These are phyloP conservation scores for Cynopterus sphinx DNA, from an alignment of 2,797 vertebrate species.

Conservation along the genomic window DNA sequence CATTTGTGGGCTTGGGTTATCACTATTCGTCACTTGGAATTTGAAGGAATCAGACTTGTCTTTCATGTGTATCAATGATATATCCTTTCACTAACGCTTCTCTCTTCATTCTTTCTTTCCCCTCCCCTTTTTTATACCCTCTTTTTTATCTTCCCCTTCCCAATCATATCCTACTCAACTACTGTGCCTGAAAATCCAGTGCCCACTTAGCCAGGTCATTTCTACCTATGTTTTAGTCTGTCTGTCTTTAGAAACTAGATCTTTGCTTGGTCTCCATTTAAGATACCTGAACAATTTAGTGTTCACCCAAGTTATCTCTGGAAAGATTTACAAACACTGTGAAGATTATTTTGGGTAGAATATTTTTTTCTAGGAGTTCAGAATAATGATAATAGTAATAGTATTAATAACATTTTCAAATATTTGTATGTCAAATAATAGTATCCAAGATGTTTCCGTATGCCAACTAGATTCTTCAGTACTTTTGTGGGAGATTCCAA, in stretches of 20 bases:
- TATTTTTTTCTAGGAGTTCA: not conserved
- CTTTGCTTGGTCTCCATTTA: not conserved
- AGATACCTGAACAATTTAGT: not conserved
- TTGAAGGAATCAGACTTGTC: not conserved
- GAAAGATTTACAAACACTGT: not conserved
- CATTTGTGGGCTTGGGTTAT: not conserved
- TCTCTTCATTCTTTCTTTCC: not conserved
- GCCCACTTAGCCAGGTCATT: not conserved
- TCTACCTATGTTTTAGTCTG: not conserved
- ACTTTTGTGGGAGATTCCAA: not conserved
- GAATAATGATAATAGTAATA: not conserved
- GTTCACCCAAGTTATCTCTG: not conserved
- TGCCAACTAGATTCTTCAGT: not conserved
- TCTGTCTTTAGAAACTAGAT: not conserved
- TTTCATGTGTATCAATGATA: not conserved
- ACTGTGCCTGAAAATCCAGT: not conserved
- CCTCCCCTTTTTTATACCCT: not conserved
- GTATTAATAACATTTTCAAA: not conserved
- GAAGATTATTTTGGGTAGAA: not conserved
- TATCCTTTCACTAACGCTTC: not conserved
- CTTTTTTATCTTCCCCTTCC: not conserved
- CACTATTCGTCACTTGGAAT: not conserved
- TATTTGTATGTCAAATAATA: not conserved
- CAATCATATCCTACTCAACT: not conserved
- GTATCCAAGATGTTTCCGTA: not conserved